phyloP scores from a whole-genome alignment of 2,888 invertebrate genomes.

The Megamerina dolium region DNA sequence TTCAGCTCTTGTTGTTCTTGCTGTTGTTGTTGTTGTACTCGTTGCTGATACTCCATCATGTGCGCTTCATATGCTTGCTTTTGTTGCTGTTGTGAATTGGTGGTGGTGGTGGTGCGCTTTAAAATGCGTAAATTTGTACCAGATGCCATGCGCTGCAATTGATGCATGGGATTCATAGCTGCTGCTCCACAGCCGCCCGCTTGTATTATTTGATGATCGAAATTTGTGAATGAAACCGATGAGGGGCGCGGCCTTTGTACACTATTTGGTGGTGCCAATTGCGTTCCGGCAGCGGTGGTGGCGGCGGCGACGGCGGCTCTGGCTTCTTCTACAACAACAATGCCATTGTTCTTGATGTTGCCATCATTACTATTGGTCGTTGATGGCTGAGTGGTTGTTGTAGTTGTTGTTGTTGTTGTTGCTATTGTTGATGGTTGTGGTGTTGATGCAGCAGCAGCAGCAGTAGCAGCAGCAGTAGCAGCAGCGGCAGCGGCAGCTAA shows the following conservation, averaged over 20 bases:
- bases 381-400: not conserved
- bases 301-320: too few relatives aligned
- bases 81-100: slow-evolving; percentile 20
- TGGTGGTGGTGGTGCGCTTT: slow-evolving; percentile 33
- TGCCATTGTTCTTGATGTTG: not conserved
- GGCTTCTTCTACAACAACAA: not conserved
- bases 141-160: slow-evolving; percentile 38
- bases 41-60: too few relatives aligned
- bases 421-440: slow-evolving; percentile 13
- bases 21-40: slow-evolving; percentile 18
- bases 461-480: slow-evolving; percentile 20
- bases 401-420: slow-evolving; percentile 7
- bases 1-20: slow-evolving; percentile 16
- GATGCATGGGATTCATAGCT: slow-evolving; percentile 23
- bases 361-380: not conserved
- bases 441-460: too few relatives aligned
- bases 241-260: slow-evolving; percentile 21
- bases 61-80: too few relatives aligned
- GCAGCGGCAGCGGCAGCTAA: slow-evolving; percentile 33
- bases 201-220: slow-evolving; percentile 2
- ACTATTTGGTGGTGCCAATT: not conserved
- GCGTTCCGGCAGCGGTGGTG: too few relatives aligned
- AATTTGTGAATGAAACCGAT: slow-evolving; percentile 22
- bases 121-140: slow-evolving; percentile 37
- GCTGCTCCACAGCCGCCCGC: too few relatives aligned